Conservation (phyloP, 1,140 invertebrate genomes). For the Phenacoccus solenopsis region DNA sequence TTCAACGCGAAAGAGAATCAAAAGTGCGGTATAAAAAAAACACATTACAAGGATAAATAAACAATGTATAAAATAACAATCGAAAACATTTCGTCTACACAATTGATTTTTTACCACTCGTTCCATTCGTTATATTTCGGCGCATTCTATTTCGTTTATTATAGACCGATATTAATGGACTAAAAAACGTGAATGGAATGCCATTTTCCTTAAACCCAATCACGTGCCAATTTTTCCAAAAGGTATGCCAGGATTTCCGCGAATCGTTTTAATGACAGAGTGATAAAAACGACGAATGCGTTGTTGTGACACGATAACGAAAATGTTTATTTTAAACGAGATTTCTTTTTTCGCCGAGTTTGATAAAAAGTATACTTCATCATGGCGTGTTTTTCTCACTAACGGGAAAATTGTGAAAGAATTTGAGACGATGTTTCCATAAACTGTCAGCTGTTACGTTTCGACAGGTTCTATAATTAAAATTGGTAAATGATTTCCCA, state of each 20-base stretch:
- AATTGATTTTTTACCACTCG: neutral
- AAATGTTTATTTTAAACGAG: neutral
- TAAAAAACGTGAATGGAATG: no score
- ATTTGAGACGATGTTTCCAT: no score
- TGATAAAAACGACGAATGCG: neutral
- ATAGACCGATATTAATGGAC: no score
- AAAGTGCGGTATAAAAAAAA: no score
- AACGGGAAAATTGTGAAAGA: neutral
- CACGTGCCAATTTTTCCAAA: neutral
- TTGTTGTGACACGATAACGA: neutral
- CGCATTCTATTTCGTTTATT: neutral
- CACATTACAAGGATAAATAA: neutral
- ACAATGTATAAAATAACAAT: neutral
- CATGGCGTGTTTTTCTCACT: neutral
- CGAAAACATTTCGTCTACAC: neutral
- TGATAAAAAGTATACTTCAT: neutral
- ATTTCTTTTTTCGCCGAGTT: neutral
- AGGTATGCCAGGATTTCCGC: neutral
- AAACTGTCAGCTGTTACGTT: no score
- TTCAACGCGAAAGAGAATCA: no score
- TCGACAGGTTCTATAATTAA: no score
- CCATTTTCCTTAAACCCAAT: neutral
- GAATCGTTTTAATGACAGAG: neutral
- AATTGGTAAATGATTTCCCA: no score
- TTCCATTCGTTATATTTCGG: neutral